A percentile compares a stretch with the other conserved stretches of the same genome.
Evolutionary conservation across 2,113 vertebrate species (phyloP).

Genomic region (Dipodomys stephensi): DNA sequence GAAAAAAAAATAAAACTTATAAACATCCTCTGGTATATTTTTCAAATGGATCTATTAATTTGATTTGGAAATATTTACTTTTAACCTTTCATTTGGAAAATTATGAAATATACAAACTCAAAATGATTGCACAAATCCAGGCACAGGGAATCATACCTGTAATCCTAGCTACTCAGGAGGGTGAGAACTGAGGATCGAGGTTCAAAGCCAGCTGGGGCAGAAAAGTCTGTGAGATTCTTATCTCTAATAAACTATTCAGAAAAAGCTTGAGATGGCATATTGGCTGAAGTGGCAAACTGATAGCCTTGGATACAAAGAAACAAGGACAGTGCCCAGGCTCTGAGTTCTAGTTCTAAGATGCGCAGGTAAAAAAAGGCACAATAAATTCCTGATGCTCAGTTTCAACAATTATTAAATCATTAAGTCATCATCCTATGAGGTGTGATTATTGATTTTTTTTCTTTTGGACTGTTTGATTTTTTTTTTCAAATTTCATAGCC

Average conservation of each 20-base stretch:
- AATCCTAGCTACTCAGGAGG: too few species aligned
- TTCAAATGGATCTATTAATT: not conserved
- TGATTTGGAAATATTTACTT: not conserved
- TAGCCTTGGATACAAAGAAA: too few species aligned
- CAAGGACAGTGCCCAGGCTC: too few species aligned
- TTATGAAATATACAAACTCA: not conserved
- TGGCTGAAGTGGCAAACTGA: too few species aligned
- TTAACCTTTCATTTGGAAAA: not conserved
- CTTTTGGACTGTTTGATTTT: slow-evolving; percentile 9
- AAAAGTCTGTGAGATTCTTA: too few species aligned
- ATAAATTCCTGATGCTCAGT: not conserved
- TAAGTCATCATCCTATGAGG: not conserved
- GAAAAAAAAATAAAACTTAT: not conserved
- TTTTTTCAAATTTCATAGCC: not conserved
- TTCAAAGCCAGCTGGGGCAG: too few species aligned
- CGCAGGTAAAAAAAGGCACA: not conserved
- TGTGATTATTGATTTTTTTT: not conserved
- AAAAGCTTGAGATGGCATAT: too few species aligned
- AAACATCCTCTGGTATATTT: not conserved
- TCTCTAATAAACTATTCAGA: too few species aligned
- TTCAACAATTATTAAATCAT: not conserved
- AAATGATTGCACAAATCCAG: not conserved
- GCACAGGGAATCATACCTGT: too few species aligned
- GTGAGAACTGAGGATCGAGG: too few species aligned
- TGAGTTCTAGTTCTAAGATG: too few species aligned